Conservation (phyloP, 2,888 invertebrate species). For the Callyntrura guangdongensis region DNA sequence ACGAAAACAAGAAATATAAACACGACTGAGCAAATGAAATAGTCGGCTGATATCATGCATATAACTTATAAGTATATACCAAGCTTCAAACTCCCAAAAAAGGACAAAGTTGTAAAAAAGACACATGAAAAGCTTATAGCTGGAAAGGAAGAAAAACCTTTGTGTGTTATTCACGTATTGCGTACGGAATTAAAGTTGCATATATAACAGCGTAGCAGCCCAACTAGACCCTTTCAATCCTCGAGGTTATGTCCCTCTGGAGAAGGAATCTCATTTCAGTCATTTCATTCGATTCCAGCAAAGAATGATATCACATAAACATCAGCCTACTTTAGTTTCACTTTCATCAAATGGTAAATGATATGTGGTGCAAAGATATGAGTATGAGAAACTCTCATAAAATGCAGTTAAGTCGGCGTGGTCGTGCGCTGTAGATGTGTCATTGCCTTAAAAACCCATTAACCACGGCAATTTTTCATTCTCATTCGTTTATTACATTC, state of each 20-base stretch:
- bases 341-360: constrained; percentile 44
- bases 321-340: constrained; percentile 59
- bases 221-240: constrained; percentile 61
- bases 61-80: neutral
- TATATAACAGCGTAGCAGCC: too few relatives aligned
- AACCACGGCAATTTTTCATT: constrained; percentile 73
- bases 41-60: neutral
- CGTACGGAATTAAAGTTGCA: neutral
- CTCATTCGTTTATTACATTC: constrained; percentile 65
- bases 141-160: neutral
- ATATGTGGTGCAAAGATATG: constrained; percentile 50
- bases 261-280: constrained; percentile 72
- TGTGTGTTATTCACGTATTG: neutral
- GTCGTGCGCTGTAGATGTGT: constrained; percentile 64
- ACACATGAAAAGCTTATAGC: neutral
- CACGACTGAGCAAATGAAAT: constrained; percentile 30
- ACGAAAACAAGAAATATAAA: constrained; percentile 46
- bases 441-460: constrained; percentile 75
- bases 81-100: constrained; percentile 17
- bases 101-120: constrained; percentile 62
- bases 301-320: constrained; percentile 30
- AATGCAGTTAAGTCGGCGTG: constrained; percentile 64
- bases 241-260: constrained; percentile 69
- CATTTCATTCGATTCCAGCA: constrained; percentile 61
- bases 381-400: constrained; percentile 75